Conservation (phyloP, 2,797 vertebrate genomes). For the Picus viridis region DNA sequence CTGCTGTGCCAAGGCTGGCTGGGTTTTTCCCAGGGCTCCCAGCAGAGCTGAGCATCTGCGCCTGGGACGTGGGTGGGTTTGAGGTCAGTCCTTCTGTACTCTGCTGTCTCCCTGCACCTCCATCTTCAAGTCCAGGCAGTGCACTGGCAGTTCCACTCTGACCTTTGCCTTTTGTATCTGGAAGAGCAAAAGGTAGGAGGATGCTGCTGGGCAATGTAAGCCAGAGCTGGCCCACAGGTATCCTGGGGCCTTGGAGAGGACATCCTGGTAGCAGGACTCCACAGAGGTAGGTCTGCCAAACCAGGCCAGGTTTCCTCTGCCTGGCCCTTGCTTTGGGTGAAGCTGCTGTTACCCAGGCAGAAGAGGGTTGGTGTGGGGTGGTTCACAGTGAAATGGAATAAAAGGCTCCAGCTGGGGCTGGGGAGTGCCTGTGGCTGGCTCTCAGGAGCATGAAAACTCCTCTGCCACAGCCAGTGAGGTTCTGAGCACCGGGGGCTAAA, state of each 20-base stretch:
- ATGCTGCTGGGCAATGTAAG: rapidly evolving
- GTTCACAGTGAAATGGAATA: rapidly evolving
- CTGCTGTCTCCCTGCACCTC: not conserved
- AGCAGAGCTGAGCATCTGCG: too few relatives aligned
- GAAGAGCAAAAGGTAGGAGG: not conserved
- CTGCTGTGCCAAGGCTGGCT: rapidly evolving
- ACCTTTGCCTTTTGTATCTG: not conserved
- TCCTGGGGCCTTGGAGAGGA: rapidly evolving
- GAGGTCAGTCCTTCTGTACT: not conserved
- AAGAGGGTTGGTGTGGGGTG: not conserved
- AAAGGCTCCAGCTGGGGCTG: not conserved
- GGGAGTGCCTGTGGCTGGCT: not conserved
- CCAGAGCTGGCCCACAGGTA: not conserved
- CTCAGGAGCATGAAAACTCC: not conserved
- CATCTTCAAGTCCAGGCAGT: too few relatives aligned
- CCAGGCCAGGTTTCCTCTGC: rapidly evolving
- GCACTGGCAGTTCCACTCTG: too few relatives aligned
- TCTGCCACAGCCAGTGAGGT: not conserved
- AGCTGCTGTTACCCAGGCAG: not conserved
- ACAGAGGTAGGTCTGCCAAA: not conserved
- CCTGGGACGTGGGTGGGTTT: not conserved
- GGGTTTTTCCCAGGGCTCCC: rapidly evolving
- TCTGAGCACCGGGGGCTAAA: not conserved
- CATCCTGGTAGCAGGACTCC: not conserved
- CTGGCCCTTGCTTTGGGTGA: not conserved